Evolutionary conservation across 2,888 invertebrate species (phyloP).

Genomic region (Sepiola atlantica): DNA sequence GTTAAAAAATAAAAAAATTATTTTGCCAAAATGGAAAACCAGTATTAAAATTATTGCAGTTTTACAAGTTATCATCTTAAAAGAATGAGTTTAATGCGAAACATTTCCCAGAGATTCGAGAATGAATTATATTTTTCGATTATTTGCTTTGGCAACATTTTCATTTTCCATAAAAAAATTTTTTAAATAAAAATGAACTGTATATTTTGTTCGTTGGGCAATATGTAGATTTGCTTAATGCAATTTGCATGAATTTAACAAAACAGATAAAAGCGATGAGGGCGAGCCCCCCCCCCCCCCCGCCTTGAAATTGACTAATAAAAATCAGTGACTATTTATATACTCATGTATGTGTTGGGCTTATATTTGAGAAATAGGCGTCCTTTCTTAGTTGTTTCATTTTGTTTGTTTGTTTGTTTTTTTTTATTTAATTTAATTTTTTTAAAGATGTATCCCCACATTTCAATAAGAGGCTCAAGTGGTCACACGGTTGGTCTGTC

Average conservation of each 20-base stretch:
- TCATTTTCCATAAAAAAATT: background rate
- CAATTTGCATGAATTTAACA: background rate
- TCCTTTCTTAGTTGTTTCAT: background rate
- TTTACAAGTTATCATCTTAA: background rate
- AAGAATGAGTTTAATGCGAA: background rate
- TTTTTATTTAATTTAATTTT: background rate
- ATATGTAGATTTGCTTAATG: background rate
- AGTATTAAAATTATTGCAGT: background rate
- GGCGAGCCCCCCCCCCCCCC: too few species aligned
- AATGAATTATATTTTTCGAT: background rate
- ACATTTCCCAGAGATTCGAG: background rate
- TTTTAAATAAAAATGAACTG: background rate
- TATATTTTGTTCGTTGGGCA: background rate
- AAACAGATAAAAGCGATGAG: background rate
- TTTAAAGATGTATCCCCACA: too few species aligned
- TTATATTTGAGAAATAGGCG: background rate
- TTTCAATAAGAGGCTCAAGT: too few species aligned
- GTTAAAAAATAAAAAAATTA: background rate
- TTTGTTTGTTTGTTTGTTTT: background rate
- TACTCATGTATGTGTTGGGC: background rate
- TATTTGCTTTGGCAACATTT: background rate
- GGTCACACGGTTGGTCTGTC: too few species aligned
- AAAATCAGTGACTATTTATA: background rate
- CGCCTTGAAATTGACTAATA: background rate
- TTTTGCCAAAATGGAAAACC: background rate